Conservation (phyloP, 2,888 invertebrate genomes). For the Netelia fuscicornis region DNA sequence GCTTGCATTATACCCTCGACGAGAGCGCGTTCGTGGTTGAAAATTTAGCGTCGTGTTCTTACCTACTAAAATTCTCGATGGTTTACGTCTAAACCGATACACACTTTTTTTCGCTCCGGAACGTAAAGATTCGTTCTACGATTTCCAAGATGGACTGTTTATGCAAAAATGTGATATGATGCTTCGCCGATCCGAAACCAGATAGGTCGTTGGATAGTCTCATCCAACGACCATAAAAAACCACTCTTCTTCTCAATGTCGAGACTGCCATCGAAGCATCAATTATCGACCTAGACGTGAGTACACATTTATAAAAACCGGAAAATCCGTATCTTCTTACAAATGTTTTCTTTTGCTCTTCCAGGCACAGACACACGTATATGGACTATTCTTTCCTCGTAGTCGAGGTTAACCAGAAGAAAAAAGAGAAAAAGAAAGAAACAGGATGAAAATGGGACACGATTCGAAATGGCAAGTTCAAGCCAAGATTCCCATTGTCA, state of each 20-base stretch:
- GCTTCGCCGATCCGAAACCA: not conserved
- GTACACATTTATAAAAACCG: not conserved
- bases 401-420: not conserved
- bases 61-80: too few relatives aligned
- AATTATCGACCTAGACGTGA: not conserved
- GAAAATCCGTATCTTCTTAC: not conserved
- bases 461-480: slow-evolving; percentile 52
- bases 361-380: too few relatives aligned
- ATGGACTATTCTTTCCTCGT: not conserved
- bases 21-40: not conserved
- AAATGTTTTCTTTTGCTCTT: not conserved
- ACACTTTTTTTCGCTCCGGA: too few relatives aligned
- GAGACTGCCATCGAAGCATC: not conserved
- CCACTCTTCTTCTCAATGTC: not conserved
- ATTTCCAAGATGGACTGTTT: too few relatives aligned
- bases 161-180: too few relatives aligned
- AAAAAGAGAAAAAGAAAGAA: slow-evolving; percentile 16
- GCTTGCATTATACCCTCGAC: not conserved
- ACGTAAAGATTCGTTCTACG: too few relatives aligned
- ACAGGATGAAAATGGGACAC: slow-evolving; percentile 5
- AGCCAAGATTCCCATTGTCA: slow-evolving; percentile 57
- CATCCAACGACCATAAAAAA: not conserved
- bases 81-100: too few relatives aligned
- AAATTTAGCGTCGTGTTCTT: not conserved
- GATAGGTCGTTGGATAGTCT: not conserved